Evolutionary conservation across 2,113 vertebrate species (phyloP).

Genomic region (Acinonyx jubatus): DNA sequence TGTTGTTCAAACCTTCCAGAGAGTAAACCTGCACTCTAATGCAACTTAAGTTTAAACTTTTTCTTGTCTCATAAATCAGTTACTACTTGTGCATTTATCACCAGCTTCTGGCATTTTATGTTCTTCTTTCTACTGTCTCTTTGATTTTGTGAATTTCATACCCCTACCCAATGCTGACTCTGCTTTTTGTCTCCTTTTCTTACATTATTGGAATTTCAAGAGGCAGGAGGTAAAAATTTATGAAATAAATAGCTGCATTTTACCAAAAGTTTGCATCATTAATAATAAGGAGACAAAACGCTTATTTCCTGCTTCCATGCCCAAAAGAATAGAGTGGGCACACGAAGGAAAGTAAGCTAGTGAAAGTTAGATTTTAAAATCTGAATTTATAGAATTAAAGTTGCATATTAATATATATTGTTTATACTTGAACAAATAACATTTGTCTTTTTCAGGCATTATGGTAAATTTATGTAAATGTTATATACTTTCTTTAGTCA

Average conservation of each 20-base stretch:
- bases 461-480: neutral
- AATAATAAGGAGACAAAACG: neutral
- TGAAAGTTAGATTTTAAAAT: slow-evolving; percentile 27
- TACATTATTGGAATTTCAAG: neutral
- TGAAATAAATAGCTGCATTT: neutral
- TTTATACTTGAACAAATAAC: neutral
- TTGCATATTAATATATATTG: neutral
- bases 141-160: neutral
- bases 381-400: neutral
- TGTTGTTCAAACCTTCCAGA: neutral
- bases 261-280: neutral
- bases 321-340: neutral
- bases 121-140: neutral
- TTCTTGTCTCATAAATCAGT: neutral
- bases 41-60: neutral
- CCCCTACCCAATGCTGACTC: accelerated
- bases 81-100: neutral
- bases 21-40: neutral
- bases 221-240: neutral
- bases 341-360: neutral
- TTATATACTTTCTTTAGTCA: neutral
- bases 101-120: neutral
- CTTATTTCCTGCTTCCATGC: neutral
- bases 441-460: neutral
- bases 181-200: neutral